Evolutionary conservation across 2,797 vertebrate species (phyloP).

Genomic region (Amblyopsis hoosieri): DNA sequence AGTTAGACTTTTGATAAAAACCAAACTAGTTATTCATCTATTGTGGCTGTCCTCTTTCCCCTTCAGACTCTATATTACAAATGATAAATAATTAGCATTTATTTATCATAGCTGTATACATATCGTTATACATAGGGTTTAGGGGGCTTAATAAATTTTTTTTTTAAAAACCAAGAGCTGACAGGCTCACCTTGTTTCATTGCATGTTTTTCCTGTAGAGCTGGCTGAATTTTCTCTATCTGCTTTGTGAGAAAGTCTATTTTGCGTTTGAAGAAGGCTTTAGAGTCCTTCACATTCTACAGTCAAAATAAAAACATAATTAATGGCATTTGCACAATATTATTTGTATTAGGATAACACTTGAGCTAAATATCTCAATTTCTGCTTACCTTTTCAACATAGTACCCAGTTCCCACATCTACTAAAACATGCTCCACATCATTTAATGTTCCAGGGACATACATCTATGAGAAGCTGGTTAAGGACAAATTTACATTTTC

Average conservation of each 20-base stretch:
- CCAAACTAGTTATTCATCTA: no score
- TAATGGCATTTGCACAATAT: neutral
- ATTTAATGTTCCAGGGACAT: constrained; percentile 90
- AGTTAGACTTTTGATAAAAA: no score
- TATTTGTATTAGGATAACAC: neutral
- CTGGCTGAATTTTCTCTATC: constrained; percentile 95
- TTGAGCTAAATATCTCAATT: neutral
- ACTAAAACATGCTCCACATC: constrained; percentile 88
- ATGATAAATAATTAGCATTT: no score
- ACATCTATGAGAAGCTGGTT: constrained; percentile 84
- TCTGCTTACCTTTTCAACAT: constrained; percentile 89
- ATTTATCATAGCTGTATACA: no score
- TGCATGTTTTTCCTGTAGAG: constrained; percentile 90
- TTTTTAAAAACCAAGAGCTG: no score
- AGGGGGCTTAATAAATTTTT: no score
- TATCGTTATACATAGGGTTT: no score
- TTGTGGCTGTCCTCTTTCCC: no score
- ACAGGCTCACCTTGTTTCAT: constrained; percentile 89
- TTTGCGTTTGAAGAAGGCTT: constrained; percentile 91
- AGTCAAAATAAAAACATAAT: constrained; percentile 10
- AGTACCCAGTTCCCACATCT: constrained; percentile 94
- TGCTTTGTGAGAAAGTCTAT: constrained; percentile 95
- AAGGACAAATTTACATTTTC: constrained; percentile 61
- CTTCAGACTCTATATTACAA: no score
- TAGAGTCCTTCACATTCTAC: constrained; percentile 85